Base-by-base conservation (phyloP, 2,888 invertebrate species). In the Leucania comma region DNA sequence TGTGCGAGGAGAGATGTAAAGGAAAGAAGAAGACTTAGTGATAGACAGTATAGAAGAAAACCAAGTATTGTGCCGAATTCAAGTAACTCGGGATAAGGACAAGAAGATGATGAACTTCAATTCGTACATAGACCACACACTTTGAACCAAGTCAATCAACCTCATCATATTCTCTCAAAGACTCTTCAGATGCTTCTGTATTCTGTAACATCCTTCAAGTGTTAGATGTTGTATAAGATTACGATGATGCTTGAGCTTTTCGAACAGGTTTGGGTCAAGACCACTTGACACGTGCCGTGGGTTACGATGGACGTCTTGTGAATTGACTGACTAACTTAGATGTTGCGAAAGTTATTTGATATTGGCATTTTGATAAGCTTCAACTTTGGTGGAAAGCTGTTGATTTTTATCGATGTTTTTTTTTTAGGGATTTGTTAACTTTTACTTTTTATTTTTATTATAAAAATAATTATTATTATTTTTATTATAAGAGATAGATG, bases 231-330 rank as follows among this genome's bases (percentile, higher is more conserved):
- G 59, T 32, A 58, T 64, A 57, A 68, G 81, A 81, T 81, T 64
- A 63, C 81, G 60, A 71, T 58, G 42, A 46, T 60, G 62, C 62
- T 81, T 72, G 56, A 60, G 72, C 61, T 72, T 78, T 75, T 82
- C 58, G 66, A 62, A 73, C 82, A 75, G 79, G 81, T 79, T 65
- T 81, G 29, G 79, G 79, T 79, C 82, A 81, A 81, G 82, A 72
- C 57, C 71, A 74, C 58, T 58, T 65, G 60, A 73, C 82, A 71
- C 78, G 80, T 74, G 77, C 68, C 32, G 38, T 54, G 78, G 70
- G 46, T 78, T 26, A 51, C 78, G 57, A 64, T 65, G 50, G 60
- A 72, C 54, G 38, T 24, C 26, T 54, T 65, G 53, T 59, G 46
- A 51, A 71, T 69, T 48, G 48, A 66, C 46, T 50, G 26, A 32